Evolutionary conservation across 2,888 invertebrate species (phyloP).

Genomic region (Ochlodes sylvanus): DNA sequence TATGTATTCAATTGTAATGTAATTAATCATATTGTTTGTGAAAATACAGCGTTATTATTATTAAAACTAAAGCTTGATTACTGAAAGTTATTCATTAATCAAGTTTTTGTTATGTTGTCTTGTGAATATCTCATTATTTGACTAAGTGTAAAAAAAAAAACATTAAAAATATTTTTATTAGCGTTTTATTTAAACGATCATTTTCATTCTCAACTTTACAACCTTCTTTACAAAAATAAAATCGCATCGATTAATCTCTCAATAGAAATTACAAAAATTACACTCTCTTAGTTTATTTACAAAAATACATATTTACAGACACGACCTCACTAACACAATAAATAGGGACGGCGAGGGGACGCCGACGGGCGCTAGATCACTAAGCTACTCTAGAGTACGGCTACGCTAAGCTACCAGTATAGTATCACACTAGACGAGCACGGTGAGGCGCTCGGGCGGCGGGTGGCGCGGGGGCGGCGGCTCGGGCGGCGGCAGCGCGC

Average conservation of each 20-base stretch:
- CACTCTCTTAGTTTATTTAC: constrained; percentile 74
- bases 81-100: no score
- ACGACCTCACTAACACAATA: constrained; percentile 63
- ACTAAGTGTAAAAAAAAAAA: constrained; percentile 32
- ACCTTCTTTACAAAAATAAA: constrained; percentile 72
- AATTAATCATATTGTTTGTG: no score
- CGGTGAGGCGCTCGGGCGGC: constrained; percentile 75
- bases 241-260: constrained; percentile 57
- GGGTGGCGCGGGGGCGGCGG: constrained; percentile 63
- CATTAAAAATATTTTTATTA: constrained; percentile 50
- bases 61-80: no score
- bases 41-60: no score
- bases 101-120: no score
- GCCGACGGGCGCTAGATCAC: constrained; percentile 39
- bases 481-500: constrained; percentile 82
- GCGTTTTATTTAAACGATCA: constrained; percentile 72
- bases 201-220: constrained; percentile 63
- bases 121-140: no score
- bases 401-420: constrained; percentile 45
- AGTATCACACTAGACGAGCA: constrained; percentile 72
- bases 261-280: constrained; percentile 61
- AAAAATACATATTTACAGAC: constrained; percentile 76
- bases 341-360: constrained; percentile 55
- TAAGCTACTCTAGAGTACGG: constrained; percentile 46
- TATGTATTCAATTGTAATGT: no score